A percentile compares a stretch with the other conserved stretches of the same genome.
phyloP scores from a whole-genome alignment of 2,113 vertebrate genomes.

The Delphinus delphis region DNA sequence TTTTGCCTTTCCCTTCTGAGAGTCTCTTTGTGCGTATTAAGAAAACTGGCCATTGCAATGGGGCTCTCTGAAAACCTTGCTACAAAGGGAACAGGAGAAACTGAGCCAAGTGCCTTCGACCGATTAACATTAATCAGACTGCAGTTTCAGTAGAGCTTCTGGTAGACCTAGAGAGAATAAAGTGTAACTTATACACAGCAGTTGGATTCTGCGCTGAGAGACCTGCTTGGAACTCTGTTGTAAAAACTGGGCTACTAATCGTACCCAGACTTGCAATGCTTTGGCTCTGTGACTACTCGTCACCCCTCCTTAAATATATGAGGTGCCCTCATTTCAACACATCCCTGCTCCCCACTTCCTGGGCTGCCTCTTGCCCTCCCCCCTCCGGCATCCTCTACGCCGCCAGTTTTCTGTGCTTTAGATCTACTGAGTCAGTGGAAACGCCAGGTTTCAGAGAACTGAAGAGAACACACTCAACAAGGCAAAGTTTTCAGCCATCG shows the following conservation, averaged over 20 bases:
- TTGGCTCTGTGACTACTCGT: rapidly evolving
- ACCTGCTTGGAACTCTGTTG: too few relatives aligned
- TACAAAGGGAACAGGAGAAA: not conserved
- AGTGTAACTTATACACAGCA: not conserved
- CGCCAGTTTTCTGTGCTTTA: not conserved
- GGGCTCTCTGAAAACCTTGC: not conserved
- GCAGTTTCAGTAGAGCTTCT: not conserved
- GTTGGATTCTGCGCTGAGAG: not conserved
- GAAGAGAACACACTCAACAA: not conserved
- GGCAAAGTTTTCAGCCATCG: not conserved
- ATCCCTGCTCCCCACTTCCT: not conserved
- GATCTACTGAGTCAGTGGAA: not conserved
- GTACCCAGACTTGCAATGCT: not conserved
- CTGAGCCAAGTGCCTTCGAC: not conserved
- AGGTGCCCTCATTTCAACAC: not conserved
- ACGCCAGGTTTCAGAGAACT: not conserved
- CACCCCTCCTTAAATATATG: not conserved
- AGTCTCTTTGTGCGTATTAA: not conserved
- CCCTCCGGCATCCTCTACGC: not conserved
- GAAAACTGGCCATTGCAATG: not conserved
- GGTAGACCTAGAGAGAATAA: not conserved
- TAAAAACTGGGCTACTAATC: not conserved
- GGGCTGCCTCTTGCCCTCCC: not conserved
- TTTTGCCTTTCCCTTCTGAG: not conserved
- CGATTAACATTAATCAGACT: not conserved